Evolutionary conservation across 64 coral and sea anemone genomes (phyloP), one percentile per base, ranked within the genome.

Genomic region (Dendrophyllia cribrosa): DNA sequence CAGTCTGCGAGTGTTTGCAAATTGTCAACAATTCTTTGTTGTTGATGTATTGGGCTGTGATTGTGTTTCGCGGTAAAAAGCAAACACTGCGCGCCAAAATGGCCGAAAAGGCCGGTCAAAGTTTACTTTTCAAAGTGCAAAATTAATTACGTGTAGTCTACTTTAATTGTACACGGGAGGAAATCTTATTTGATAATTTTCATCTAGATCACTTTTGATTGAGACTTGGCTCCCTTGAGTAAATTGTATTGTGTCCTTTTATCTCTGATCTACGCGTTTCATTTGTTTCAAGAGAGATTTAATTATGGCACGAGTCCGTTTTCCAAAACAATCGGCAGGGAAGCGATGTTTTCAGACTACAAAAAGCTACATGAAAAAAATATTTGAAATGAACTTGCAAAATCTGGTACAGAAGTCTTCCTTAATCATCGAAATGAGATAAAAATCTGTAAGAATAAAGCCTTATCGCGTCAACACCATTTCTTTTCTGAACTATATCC

Each of bases 11-110:
- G 45, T 84, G 62, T 84, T 84, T 84, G 16, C 60, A 51, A 6
- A 84, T 84, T 67, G 80, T 84, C 60, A 84, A 84, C 80, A 84
- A 84, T 84, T 20, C 46, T 66, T 84, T 84, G 80, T 84, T 84
- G 80, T 84, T 51, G 62, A 84, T 84, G 80, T 67, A 67, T 67
- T 34, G 17, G 17, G 11, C 43, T 19, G 16, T 44, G 43, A 84
- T 84, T 84, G 80, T 84, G 12, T 84, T 51, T 67, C 80, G 62
- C 62, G 80, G 80, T 10, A 51, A 83, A 51, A 84, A 50, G 46
- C 45, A 84, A 84, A 84, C 61, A 84, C 11, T 46, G 11, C 17
- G 60, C 19, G 60, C 60, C 44, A 68, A 84, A 46, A 84, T 84
- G 61, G 61, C 60, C 62, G 80, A 68, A 51, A 34, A 84, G 44